Conservation (phyloP, 2,113 vertebrate species). For the Amia ocellicauda region DNA sequence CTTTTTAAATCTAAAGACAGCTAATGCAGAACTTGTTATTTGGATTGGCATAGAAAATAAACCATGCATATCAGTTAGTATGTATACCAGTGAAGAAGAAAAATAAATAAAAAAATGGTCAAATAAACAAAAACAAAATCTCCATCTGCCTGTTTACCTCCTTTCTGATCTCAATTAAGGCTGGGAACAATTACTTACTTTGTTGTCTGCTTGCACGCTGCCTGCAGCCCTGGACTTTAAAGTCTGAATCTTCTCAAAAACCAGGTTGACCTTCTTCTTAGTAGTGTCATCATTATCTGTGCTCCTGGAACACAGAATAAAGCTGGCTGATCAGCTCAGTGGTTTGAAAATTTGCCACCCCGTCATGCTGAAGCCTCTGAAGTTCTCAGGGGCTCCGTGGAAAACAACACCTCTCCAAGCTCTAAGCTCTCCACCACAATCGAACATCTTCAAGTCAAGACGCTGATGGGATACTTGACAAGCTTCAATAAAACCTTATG, state of each 20-base stretch:
- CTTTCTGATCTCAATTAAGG: slow-evolving; percentile 22
- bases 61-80: background rate
- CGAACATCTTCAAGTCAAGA: too few species aligned
- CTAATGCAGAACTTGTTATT: too few species aligned
- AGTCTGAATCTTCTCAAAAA: slow-evolving; percentile 98
- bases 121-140: background rate
- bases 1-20: too few species aligned
- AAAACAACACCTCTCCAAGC: background rate
- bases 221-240: slow-evolving; percentile 88
- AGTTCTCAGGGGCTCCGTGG: background rate
- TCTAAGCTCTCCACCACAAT: background rate
- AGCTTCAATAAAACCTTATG: too few species aligned
- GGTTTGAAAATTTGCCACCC: background rate
- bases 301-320: slow-evolving; percentile 65
- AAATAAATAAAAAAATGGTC: too few species aligned
- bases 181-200: slow-evolving; percentile 47
- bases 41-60: background rate
- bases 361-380: too few species aligned
- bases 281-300: slow-evolving; percentile 88
- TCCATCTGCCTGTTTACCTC: slow-evolving; percentile 6
- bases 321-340: slow-evolving; percentile 16
- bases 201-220: slow-evolving; percentile 61
- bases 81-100: background rate
- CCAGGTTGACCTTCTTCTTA: slow-evolving; percentile 93
- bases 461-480: too few species aligned